Evolutionary conservation across 2,113 vertebrate genomes (phyloP).

Genomic region (Clarias batrachus): DNA sequence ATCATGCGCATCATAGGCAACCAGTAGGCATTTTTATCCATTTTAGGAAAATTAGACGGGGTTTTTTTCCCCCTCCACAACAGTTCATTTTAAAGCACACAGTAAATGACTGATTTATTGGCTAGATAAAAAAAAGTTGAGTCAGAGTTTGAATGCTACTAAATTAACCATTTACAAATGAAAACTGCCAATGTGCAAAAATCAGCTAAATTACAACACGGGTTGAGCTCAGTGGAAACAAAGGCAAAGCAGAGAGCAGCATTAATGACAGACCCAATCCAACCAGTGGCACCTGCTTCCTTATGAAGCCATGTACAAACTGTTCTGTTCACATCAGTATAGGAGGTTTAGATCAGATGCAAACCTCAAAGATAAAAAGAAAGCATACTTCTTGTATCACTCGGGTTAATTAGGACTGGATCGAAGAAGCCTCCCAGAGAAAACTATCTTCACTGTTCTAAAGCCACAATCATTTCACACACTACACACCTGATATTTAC

Average conservation of each 20-base stretch:
- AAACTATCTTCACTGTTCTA: conserved; percentile 33
- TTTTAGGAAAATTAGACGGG: conserved; percentile 58
- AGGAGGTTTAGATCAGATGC: conserved; percentile 56
- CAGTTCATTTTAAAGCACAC: conserved; percentile 55
- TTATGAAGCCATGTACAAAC: conserved; percentile 52
- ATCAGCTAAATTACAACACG: conserved; percentile 25
- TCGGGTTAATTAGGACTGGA: neutral
- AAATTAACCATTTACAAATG: conserved; percentile 27
- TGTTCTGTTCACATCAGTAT: conserved; percentile 41
- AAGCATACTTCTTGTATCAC: neutral
- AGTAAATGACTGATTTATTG: conserved; percentile 60
- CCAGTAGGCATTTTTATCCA: conserved; percentile 63
- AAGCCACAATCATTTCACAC: conserved; percentile 31
- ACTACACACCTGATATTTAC: conserved; percentile 48
- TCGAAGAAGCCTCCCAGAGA: conserved; percentile 25
- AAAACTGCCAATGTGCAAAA: conserved; percentile 35
- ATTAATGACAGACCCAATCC: conserved; percentile 32
- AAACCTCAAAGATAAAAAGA: neutral
- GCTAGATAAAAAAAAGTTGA: conserved; percentile 45
- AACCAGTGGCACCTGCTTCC: conserved; percentile 16
- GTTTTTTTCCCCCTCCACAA: conserved; percentile 26
- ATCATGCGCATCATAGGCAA: conserved; percentile 71
- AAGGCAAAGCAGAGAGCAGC: conserved; percentile 26
- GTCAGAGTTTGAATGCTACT: neutral
- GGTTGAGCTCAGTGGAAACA: conserved; percentile 32